These are phyloP conservation scores for Halictus quadricinctus DNA, from an alignment of 2,888 invertebrate genomes.

Conservation along the genomic window DNA sequence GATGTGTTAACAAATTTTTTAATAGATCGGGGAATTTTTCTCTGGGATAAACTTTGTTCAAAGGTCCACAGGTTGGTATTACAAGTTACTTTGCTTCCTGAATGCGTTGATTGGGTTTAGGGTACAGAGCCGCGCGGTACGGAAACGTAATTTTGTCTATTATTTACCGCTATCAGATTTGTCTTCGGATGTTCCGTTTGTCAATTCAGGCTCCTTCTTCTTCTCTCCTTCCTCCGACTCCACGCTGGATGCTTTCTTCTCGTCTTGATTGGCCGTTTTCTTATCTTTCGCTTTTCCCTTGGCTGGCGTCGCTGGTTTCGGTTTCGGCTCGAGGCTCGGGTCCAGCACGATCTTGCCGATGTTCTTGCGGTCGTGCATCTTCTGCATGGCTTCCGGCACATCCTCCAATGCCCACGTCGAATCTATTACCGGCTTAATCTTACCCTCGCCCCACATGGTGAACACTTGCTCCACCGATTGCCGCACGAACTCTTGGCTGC, in stretches of 20 bases:
- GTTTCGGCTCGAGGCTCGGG: constrained; percentile 90
- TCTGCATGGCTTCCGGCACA: constrained; percentile 95
- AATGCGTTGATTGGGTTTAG: background rate
- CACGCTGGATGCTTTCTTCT: constrained; percentile 84
- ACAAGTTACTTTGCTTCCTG: background rate
- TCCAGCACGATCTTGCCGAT: constrained; percentile 94
- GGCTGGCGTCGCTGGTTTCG: constrained; percentile 90
- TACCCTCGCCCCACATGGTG: constrained; percentile 89
- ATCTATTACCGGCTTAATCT: constrained; percentile 92
- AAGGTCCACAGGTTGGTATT: background rate
- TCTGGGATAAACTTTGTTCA: too few relatives aligned
- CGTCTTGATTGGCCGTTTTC: constrained; percentile 88
- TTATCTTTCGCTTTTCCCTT: constrained; percentile 89
- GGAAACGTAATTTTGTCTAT: background rate
- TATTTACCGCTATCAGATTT: constrained; percentile 83
- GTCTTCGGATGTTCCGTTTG: constrained; percentile 84
- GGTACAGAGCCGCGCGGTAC: background rate
- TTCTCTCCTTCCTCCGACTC: constrained; percentile 84
- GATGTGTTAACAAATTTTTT: background rate
- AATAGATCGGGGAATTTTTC: too few relatives aligned
- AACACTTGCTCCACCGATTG: constrained; percentile 89
- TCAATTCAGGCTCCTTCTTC: constrained; percentile 82
- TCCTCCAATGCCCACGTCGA: constrained; percentile 95
- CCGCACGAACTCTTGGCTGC: constrained; percentile 88
- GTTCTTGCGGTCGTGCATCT: constrained; percentile 96